Evolutionary conservation across 2,113 vertebrate genomes (phyloP).

Genomic region (Oncorhynchus mykiss): DNA sequence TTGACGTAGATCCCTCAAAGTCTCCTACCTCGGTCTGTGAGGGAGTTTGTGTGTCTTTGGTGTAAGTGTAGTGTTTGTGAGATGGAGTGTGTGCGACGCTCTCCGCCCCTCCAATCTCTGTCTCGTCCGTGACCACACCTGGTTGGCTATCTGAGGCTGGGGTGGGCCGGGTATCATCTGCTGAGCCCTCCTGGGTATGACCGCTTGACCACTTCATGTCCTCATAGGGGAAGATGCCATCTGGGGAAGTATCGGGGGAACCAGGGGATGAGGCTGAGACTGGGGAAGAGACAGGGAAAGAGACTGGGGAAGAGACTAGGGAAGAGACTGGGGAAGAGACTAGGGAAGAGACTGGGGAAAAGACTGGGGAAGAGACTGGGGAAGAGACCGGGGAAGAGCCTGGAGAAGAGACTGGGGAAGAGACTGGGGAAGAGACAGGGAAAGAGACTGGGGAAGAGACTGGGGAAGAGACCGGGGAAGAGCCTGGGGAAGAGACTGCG

Average conservation of each 20-base stretch:
- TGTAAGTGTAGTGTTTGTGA: neutral
- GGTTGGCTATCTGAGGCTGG: neutral
- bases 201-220: slow-evolving; percentile 40
- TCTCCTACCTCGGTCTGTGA: slow-evolving; percentile 35
- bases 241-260: neutral
- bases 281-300: neutral
- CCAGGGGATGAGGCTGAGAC: neutral
- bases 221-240: slow-evolving; percentile 1
- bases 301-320: no score
- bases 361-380: no score
- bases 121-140: slow-evolving; percentile 56
- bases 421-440: no score
- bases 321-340: no score
- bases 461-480: no score
- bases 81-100: slow-evolving; percentile 33
- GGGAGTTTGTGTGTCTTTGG: neutral
- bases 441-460: neutral
- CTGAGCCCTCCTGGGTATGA: slow-evolving; percentile 64
- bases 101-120: slow-evolving; percentile 61
- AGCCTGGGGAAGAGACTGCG: no score
- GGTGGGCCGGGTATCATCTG: slow-evolving; percentile 55
- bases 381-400: no score
- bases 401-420: no score
- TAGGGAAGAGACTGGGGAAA: no score
- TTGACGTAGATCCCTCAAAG: slow-evolving; percentile 38